phyloP scores from a whole-genome alignment of 2,113 vertebrate species.

The Sinocyclocheilus rhinocerous region DNA sequence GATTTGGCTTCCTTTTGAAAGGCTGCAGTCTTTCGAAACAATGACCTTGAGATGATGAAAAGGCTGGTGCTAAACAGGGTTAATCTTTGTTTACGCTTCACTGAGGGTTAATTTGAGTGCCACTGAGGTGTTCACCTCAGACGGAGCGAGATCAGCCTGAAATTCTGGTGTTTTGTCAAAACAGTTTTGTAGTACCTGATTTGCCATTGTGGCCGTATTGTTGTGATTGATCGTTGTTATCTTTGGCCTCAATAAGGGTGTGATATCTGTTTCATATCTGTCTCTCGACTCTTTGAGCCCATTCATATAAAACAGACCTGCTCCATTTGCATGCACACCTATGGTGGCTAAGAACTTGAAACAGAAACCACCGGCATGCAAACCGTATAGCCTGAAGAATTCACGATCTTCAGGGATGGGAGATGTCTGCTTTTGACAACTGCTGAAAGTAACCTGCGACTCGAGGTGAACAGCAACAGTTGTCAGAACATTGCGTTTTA shows the following conservation, averaged over 20 bases:
- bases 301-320: constrained; percentile 18
- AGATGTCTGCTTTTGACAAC: constrained; percentile 44
- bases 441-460: constrained; percentile 39
- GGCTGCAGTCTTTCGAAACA: constrained; percentile 3
- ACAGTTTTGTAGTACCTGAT: constrained; percentile 1
- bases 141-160: constrained; percentile 1
- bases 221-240: constrained; percentile 52
- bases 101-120: constrained; percentile 1
- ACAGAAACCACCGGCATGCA: constrained; percentile 39
- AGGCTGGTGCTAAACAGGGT: background rate
- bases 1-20: constrained; percentile 19
- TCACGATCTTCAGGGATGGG: background rate
- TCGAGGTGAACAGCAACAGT: background rate
- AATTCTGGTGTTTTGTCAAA: background rate
- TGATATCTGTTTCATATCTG: constrained; percentile 33
- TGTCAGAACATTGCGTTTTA: background rate
- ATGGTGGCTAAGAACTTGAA: constrained; percentile 24
- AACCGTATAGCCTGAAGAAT: constrained; percentile 45
- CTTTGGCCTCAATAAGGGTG: constrained; percentile 46
- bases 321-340: constrained; percentile 31
- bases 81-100: background rate
- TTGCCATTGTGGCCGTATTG: constrained; percentile 35
- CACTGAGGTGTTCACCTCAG: background rate
- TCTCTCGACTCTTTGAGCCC: constrained; percentile 1
- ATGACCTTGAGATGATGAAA: background rate